phyloP scores from a whole-genome alignment of 1,140 invertebrate genomes.

The Drosophila asahinai region DNA sequence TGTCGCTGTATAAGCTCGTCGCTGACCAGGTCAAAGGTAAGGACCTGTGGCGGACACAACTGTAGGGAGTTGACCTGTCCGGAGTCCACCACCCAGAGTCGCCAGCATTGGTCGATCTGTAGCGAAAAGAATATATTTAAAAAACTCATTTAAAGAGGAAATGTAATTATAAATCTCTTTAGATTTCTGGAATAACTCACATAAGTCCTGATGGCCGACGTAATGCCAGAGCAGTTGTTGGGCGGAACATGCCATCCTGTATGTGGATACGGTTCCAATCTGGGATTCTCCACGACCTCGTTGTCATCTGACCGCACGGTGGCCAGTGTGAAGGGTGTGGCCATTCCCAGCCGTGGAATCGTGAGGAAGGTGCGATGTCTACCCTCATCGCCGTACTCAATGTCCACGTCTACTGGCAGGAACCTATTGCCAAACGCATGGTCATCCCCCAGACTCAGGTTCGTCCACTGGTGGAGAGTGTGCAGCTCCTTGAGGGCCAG shows the following conservation, averaged over 20 bases:
- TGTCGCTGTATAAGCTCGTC: constrained; percentile 86
- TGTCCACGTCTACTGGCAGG: constrained; percentile 91
- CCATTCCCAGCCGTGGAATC: constrained; percentile 90
- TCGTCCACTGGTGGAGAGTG: constrained; percentile 86
- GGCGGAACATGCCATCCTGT: constrained; percentile 86
- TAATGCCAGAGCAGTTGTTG: constrained; percentile 85
- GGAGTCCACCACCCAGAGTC: constrained; percentile 89
- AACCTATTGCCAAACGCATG: constrained; percentile 87
- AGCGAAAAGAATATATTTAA: not conserved
- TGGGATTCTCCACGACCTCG: constrained; percentile 63
- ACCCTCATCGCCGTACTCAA: constrained; percentile 86
- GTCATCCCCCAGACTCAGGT: constrained; percentile 86
- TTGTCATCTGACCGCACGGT: constrained; percentile 85
- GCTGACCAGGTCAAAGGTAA: constrained; percentile 88
- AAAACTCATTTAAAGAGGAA: not conserved
- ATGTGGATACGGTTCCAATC: constrained; percentile 86
- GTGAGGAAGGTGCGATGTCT: constrained; percentile 88
- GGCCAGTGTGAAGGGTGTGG: constrained; percentile 89
- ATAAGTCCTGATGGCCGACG: constrained; percentile 86
- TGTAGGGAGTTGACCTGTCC: constrained; percentile 86
- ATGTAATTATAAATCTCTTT: no score
- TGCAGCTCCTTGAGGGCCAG: constrained; percentile 61
- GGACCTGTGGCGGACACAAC: constrained; percentile 88
- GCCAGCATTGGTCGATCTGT: constrained; percentile 88
- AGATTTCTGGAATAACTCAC: constrained; percentile 44